Evolutionary conservation across 1,140 invertebrate species (phyloP), one percentile per base, ranked within the genome.

Genomic region (Dinoponera quadriceps): DNA sequence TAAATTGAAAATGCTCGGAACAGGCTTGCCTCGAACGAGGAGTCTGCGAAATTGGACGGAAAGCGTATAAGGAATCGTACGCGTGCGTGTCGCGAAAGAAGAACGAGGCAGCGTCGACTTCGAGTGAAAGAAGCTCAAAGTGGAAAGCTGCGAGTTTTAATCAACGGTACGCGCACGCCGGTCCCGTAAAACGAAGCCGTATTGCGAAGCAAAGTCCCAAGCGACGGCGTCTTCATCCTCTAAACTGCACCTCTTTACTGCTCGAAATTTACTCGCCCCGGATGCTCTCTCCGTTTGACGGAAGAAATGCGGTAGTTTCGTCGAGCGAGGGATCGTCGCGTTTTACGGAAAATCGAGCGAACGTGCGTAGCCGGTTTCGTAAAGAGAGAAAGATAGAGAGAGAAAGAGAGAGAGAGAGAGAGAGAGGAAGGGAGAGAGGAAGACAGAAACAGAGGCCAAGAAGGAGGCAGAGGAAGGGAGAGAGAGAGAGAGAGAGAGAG

Each of bases 141-240:
- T 82, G 20, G 57, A 60, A 62, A 60, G 69, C 44, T 62, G 57
- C 57, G 69, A 82, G 78, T 82, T 82, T 82, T 82, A 82, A 82
- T 82, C 78, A 82, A 82, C 69, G 57, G 49, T 33, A 33, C 54
- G 49, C 33, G 75, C 83, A 48, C 73, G 44, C 48, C 22, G 49
- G 54, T 73, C 71, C 57, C 75, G 54, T 90, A 83, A 83, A 86
- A 72, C 62, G 22, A 63, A 74, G 51, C 68, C 54, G 33, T 68
- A 57, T 72, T 55, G 25, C 29, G 25, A 44, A 54, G 38, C 48
- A 59, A 29, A 81, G 75, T 82, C 55, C 59, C 51, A 44, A 38
- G 84, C 57, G 63, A 48, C 55, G 20, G 44, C 51, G 51, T 82
- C 60, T 86, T 81, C 73, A 54, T 68, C 18, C 38, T 49, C 1